phyloP scores from a whole-genome alignment of 2,113 vertebrate genomes.

The Gavia stellata region DNA sequence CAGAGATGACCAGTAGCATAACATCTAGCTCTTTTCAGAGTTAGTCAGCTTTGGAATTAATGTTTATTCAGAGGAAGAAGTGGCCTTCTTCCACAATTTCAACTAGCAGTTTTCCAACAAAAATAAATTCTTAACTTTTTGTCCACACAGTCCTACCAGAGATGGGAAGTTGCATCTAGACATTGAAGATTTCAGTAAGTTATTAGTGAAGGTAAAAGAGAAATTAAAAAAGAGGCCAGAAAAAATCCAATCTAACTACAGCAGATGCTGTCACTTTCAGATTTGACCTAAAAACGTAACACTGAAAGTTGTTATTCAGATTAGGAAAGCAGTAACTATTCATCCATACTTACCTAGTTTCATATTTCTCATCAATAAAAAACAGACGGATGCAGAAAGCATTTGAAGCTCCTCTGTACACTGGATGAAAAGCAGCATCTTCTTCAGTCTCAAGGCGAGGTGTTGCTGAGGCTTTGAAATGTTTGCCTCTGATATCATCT shows the following conservation, averaged over 20 bases:
- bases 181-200: background rate
- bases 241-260: background rate
- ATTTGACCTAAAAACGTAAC: background rate
- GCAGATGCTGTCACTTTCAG: background rate
- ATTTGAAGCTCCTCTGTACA: conserved; percentile 41
- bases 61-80: background rate
- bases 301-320: background rate
- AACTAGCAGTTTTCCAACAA: background rate
- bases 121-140: background rate
- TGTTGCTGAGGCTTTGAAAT: background rate
- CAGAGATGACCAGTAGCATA: background rate
- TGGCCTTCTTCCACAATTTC: background rate
- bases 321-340: background rate
- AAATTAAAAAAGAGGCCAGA: background rate
- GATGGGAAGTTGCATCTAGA: background rate
- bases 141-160: background rate
- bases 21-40: background rate
- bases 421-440: conserved; percentile 2
- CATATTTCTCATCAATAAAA: conserved; percentile 78
- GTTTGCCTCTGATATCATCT: background rate
- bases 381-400: conserved; percentile 83
- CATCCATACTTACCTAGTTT: conserved; percentile 75
- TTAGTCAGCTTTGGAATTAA: background rate
- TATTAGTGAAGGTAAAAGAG: background rate
- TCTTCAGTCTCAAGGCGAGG: background rate